Evolutionary conservation across 2,797 vertebrate species (phyloP).

Genomic region (Macropodus opercularis): DNA sequence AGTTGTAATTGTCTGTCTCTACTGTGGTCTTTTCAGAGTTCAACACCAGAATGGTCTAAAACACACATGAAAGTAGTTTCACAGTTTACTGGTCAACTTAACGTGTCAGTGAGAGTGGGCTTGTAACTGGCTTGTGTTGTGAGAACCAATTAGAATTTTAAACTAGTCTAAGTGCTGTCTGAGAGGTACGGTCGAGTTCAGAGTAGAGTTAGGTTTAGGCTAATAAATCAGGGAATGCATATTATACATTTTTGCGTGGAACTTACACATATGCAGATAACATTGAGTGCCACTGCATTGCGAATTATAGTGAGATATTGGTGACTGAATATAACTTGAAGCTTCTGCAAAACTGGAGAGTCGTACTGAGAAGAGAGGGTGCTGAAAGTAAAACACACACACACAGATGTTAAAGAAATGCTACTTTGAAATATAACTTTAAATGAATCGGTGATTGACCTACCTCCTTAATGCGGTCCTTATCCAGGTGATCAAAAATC

Average conservation of each 20-base stretch:
- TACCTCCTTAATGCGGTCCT: conserved; percentile 87
- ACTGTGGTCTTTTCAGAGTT: conserved; percentile 84
- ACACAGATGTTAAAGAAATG: not conserved
- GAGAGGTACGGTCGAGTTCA: no score
- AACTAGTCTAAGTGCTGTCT: no score
- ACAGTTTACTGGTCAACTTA: not conserved
- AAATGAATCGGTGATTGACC: not conserved
- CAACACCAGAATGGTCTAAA: conserved; percentile 87
- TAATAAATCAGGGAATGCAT: no score
- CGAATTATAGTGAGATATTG: conserved; percentile 86
- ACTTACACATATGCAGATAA: conserved; percentile 92
- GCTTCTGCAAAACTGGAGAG: conserved; percentile 77
- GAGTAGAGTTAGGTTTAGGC: no score
- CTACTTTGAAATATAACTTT: not conserved
- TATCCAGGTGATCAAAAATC: conserved; percentile 92
- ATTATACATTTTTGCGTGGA: not conserved
- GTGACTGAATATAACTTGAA: conserved; percentile 88
- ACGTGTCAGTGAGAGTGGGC: not conserved
- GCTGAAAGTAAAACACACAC: conserved; percentile 74
- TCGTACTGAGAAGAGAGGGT: conserved; percentile 85
- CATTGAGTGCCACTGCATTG: conserved; percentile 88
- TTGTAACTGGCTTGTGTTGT: not conserved
- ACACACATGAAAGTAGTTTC: conserved; percentile 11
- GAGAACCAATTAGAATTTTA: no score
- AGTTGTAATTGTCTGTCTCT: conserved; percentile 83